Evolutionary conservation across 2,888 invertebrate genomes (phyloP).

Genomic region (Lepetodrilus schrolli): DNA sequence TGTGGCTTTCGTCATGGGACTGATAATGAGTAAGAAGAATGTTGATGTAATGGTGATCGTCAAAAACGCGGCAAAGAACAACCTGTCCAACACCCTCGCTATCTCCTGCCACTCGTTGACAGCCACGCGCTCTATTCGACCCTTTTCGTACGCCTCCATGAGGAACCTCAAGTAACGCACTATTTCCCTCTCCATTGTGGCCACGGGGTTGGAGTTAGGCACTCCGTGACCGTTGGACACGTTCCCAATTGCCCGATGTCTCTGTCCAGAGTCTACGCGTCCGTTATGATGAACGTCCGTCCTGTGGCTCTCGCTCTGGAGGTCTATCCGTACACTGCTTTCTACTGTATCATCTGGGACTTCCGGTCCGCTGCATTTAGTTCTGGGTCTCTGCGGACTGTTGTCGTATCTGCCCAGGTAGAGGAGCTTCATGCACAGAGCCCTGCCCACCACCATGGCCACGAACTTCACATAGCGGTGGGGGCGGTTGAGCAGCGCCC

Average conservation of each 20-base stretch:
- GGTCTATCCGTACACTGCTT: neutral
- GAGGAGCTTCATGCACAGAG: conserved; percentile 53
- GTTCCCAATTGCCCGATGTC: neutral
- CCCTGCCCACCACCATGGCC: conserved; percentile 50
- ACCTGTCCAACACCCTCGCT: conserved; percentile 77
- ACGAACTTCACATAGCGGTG: conserved; percentile 67
- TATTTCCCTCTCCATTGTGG: conserved; percentile 58
- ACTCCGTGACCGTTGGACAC: neutral
- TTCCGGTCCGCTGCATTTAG: neutral
- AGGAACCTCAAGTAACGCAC: conserved; percentile 63
- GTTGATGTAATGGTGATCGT: conserved; percentile 76
- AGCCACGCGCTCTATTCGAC: conserved; percentile 53
- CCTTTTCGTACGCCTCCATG: conserved; percentile 60
- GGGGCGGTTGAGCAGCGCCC: conserved; percentile 61
- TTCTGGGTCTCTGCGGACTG: neutral
- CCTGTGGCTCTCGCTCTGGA: conserved; percentile 9
- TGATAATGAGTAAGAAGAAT: conserved; percentile 76
- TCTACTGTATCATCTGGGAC: conserved; percentile 7
- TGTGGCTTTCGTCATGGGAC: conserved; percentile 71
- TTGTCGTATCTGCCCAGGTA: conserved; percentile 36
- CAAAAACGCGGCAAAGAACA: conserved; percentile 78
- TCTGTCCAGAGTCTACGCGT: conserved; percentile 5
- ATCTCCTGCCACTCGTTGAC: conserved; percentile 75
- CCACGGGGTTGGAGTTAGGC: conserved; percentile 4
- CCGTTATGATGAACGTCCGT: conserved; percentile 24